Percentiles rank a stretch among this genome's conserved stretches.
Evolutionary conservation across 2,113 vertebrate genomes (phyloP).

Genomic region (Phalacrocorax pelagicus): DNA sequence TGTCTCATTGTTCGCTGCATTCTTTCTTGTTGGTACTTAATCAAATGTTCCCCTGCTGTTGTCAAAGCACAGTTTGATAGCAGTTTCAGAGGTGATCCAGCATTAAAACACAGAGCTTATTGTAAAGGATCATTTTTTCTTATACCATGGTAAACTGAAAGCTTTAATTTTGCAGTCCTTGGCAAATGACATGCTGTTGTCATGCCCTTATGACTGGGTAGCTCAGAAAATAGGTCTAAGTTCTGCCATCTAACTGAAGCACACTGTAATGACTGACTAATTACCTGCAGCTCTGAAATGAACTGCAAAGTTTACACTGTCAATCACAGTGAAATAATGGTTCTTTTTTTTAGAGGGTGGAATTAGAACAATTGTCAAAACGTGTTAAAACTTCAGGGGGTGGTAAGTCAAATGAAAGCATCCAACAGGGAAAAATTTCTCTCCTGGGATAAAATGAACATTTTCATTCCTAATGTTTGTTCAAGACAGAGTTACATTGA

Average conservation of each 20-base stretch:
- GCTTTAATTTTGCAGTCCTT: not conserved
- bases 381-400: constrained; percentile 16
- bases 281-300: constrained; percentile 37
- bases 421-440: constrained; percentile 31
- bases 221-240: not conserved
- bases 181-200: not conserved
- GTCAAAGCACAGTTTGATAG: constrained; percentile 70
- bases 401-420: constrained; percentile 27
- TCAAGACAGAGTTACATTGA: not conserved
- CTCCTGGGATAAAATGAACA: constrained; percentile 29
- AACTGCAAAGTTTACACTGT: constrained; percentile 3
- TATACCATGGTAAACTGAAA: not conserved
- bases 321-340: constrained; percentile 14
- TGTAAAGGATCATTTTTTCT: not conserved
- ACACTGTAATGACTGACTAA: constrained; percentile 35
- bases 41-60: constrained; percentile 79
- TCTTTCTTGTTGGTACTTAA: constrained; percentile 78
- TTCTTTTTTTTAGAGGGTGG: not conserved
- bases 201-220: not conserved
- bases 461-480: constrained; percentile 23
- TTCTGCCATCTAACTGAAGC: constrained; percentile 18
- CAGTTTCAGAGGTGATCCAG: constrained; percentile 69
- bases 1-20: constrained; percentile 76
- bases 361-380: constrained; percentile 55
- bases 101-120: not conserved